These are phyloP conservation scores for Halichoerus grypus DNA, from an alignment of 2,113 vertebrate genomes.

Conservation along the genomic window DNA sequence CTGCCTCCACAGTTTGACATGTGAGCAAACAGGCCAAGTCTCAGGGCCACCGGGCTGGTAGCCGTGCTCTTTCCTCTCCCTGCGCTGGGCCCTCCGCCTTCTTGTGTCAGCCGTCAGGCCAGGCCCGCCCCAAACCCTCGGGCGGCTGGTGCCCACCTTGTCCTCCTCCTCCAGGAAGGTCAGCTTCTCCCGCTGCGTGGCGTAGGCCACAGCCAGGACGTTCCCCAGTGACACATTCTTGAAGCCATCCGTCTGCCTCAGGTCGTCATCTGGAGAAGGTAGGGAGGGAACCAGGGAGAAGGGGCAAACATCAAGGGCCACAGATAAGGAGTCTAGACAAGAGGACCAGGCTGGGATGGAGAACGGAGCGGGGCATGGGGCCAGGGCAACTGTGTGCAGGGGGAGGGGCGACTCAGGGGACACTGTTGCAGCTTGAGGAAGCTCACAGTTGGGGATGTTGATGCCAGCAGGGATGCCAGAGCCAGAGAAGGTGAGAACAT, in stretches of 20 bases:
- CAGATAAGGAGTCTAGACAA: neutral
- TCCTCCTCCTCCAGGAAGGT: slow-evolving; percentile 93
- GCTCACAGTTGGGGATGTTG: slow-evolving; percentile 96
- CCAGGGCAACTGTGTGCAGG: neutral
- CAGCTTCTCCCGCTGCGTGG: slow-evolving; percentile 93
- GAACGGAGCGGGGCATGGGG: fast-evolving
- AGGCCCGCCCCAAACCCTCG: fast-evolving
- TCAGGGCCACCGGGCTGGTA: fast-evolving
- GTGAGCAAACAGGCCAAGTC: neutral
- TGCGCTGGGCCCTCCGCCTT: neutral
- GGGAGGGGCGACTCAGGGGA: too few species aligned
- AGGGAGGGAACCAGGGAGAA: neutral
- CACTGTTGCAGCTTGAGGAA: fast-evolving
- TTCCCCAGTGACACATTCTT: slow-evolving; percentile 96
- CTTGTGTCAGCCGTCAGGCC: fast-evolving
- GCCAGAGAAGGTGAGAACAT: slow-evolving; percentile 94
- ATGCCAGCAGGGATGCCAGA: slow-evolving; percentile 96
- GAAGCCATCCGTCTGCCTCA: slow-evolving; percentile 95
- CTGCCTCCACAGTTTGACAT: neutral
- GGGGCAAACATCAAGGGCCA: neutral
- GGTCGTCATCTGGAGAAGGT: slow-evolving; percentile 91
- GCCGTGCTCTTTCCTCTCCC: neutral
- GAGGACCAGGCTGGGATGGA: neutral
- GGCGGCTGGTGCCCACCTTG: slow-evolving; percentile 86
- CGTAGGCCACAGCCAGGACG: slow-evolving; percentile 92